Conservation (phyloP, 35 echinoderm and acorn worm genomes). For the Patiria miniata region DNA sequence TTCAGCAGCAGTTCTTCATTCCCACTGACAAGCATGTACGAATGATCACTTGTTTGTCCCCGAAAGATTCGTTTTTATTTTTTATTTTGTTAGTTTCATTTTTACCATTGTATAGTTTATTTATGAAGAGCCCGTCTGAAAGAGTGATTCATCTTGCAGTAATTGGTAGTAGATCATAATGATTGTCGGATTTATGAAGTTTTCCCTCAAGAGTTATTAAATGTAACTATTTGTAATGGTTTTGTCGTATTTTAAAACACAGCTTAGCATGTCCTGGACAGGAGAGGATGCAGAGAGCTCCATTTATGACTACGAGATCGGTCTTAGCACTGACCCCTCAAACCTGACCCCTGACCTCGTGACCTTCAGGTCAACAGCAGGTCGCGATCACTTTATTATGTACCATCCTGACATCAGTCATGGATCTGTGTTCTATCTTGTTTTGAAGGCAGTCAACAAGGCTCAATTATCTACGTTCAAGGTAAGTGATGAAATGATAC, state of each 20-base stretch:
- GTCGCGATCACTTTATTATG: neutral
- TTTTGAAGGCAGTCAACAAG: constrained; percentile 46
- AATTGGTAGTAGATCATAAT: too few relatives aligned
- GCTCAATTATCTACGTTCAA: constrained; percentile 23
- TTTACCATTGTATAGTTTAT: too few relatives aligned
- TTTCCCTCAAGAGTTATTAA: too few relatives aligned
- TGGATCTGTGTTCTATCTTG: constrained; percentile 15
- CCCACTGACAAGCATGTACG: neutral
- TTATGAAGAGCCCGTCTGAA: too few relatives aligned
- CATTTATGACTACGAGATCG: constrained; percentile 43
- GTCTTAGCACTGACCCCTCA: constrained; percentile 20
- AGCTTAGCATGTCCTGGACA: constrained; percentile 34
- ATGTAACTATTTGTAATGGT: too few relatives aligned
- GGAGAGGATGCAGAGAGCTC: constrained; percentile 29
- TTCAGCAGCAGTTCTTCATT: neutral
- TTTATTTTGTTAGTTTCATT: too few relatives aligned
- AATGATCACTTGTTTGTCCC: too few relatives aligned
- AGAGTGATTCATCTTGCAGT: too few relatives aligned
- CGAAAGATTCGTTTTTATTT: too few relatives aligned
- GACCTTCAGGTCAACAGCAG: constrained; percentile 26
- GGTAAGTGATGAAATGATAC: constrained; percentile 22
- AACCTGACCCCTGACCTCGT: constrained; percentile 30
- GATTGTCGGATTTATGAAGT: too few relatives aligned
- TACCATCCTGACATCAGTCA: constrained; percentile 41
- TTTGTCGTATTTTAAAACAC: neutral